phyloP scores from a whole-genome alignment of 2,797 vertebrate species.

The Octomys mimax region DNA sequence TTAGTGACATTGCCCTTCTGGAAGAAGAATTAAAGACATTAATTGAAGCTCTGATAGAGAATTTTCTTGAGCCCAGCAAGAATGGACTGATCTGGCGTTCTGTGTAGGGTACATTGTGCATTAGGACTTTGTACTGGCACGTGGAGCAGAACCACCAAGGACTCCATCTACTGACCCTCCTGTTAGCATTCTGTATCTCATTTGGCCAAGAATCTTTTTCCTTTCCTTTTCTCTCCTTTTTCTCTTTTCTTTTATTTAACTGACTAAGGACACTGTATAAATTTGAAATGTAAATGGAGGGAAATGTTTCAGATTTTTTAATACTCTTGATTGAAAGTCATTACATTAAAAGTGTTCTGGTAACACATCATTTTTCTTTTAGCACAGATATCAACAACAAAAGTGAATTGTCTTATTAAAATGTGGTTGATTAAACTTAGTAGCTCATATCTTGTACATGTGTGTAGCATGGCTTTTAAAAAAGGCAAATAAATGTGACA shows the following conservation, averaged over 20 bases:
- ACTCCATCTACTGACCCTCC: neutral
- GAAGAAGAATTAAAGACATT: constrained; percentile 92
- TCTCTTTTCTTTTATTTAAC: constrained; percentile 72
- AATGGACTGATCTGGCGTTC: constrained; percentile 93
- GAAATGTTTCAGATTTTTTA: constrained; percentile 46
- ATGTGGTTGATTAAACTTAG: constrained; percentile 12
- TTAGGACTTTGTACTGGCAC: neutral
- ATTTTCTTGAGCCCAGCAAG: constrained; percentile 95
- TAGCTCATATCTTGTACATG: constrained; percentile 57
- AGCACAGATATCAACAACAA: constrained; percentile 58
- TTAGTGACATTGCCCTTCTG: constrained; percentile 91
- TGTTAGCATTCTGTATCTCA: constrained; percentile 62
- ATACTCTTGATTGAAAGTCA: constrained; percentile 77
- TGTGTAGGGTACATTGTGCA: constrained; percentile 78
- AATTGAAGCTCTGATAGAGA: constrained; percentile 91
- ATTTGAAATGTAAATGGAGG: constrained; percentile 20
- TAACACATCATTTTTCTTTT: constrained; percentile 43
- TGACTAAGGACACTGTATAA: constrained; percentile 57
- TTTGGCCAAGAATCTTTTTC: constrained; percentile 26
- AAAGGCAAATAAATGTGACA: constrained; percentile 47
- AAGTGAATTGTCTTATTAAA: constrained; percentile 66
- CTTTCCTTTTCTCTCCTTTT: neutral
- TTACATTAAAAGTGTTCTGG: constrained; percentile 36
- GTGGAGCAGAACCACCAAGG: constrained; percentile 72
- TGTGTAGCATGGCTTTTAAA: constrained; percentile 49